Conservation (phyloP, 1,140 invertebrate species). For the Kradibia gibbosae region DNA sequence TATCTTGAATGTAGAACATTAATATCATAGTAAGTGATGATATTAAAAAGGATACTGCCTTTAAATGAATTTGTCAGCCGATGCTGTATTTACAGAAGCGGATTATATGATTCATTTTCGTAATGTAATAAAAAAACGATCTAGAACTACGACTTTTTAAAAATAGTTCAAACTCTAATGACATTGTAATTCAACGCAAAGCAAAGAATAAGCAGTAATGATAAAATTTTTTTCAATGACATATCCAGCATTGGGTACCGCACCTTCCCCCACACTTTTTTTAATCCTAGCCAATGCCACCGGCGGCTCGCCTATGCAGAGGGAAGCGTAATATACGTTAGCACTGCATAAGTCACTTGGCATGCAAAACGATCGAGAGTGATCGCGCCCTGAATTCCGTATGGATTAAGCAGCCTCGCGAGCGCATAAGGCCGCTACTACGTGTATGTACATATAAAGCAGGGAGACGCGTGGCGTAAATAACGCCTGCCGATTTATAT, state of each 20-base stretch:
- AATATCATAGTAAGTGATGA: not conserved
- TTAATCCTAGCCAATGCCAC: no score
- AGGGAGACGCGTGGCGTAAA: slow-evolving; percentile 38
- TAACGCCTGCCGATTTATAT: slow-evolving; percentile 50
- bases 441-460: slow-evolving; percentile 44
- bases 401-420: slow-evolving; percentile 57
- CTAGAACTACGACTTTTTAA: not conserved
- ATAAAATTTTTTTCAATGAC: slow-evolving; percentile 44
- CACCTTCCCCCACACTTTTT: not conserved
- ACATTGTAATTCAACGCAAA: no score
- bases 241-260: no score
- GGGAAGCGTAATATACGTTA: slow-evolving; percentile 27
- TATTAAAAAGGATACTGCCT: no score
- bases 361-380: slow-evolving; percentile 56
- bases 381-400: slow-evolving; percentile 56
- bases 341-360: slow-evolving; percentile 56
- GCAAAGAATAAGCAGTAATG: not conserved
- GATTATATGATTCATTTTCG: not conserved
- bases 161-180: not conserved
- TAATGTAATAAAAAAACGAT: not conserved
- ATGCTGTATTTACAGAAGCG: no score
- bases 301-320: not conserved
- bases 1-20: not conserved
- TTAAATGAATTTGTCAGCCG: not conserved
- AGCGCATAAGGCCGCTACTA: slow-evolving; percentile 35